These are phyloP conservation scores for Eulemur coronatus DNA, from an alignment of 2,797 vertebrate species.

Conservation along the genomic window DNA sequence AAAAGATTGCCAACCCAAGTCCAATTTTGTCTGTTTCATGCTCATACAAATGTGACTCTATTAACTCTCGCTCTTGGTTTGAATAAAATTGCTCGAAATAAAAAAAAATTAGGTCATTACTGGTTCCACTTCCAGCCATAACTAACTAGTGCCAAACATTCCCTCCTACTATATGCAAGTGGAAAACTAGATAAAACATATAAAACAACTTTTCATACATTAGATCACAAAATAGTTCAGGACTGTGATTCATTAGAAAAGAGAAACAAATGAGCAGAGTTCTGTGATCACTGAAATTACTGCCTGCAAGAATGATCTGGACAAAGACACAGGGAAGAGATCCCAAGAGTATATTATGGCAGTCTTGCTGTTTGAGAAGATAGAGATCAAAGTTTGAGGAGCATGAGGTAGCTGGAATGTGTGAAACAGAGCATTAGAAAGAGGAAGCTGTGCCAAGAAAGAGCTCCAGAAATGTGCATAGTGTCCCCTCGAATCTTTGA, in stretches of 20 bases:
- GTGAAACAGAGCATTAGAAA: background rate
- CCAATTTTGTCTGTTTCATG: slow-evolving; percentile 28
- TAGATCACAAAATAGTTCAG: background rate
- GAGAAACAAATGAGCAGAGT: background rate
- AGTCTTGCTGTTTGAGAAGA: background rate
- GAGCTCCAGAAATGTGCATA: background rate
- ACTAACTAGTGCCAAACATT: background rate
- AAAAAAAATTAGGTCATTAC: background rate
- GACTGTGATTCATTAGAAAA: background rate
- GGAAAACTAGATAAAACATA: background rate
- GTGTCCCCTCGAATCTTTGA: background rate
- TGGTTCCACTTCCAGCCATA: background rate
- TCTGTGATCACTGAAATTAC: background rate
- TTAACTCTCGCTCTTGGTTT: background rate
- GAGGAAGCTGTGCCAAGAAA: background rate
- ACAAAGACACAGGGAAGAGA: background rate
- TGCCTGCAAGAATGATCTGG: background rate
- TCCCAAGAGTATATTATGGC: background rate
- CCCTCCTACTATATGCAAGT: background rate
- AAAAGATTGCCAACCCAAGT: background rate
- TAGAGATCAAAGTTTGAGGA: background rate
- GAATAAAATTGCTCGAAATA: background rate
- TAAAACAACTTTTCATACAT: background rate
- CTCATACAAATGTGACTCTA: background rate
- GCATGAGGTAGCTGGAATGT: background rate